Base-by-base conservation (phyloP, 2,888 invertebrate genomes). In the Tachina grossa region DNA sequence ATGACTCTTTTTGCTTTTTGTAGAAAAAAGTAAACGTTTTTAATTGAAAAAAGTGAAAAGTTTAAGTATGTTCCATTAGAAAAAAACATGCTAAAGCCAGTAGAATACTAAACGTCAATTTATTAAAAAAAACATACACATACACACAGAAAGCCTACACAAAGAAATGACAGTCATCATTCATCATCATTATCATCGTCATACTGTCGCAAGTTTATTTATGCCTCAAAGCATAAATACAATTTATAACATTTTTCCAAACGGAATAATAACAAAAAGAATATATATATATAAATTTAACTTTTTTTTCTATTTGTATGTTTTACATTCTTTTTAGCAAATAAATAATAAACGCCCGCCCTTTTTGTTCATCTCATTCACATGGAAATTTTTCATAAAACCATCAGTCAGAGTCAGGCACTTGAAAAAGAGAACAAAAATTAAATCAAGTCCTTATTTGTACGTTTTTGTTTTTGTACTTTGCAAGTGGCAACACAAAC, bases 181-280 rank as follows among this genome's bases (percentile, higher is more conserved):
- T 49, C 68, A 68, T 19, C 68, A 51, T 31, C 66, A 22, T 19
- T 41, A 9, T 39, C 47, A 39, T 51, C 63, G 43, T 82, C 63
- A 77, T 83, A 71, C 83, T 85, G 82, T 83, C 69, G 90, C 89
- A 88, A 90, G 87, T 79, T 80, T 89, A 91, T 78, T 80, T 89
- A 91, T 89, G 90, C 88, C 91, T 87, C 87, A 87, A 57, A 88
- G 91, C 90, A 89, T 89, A 91, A 91, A 91, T 89, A 91, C 91
- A 91, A 91, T 91, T 90, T 88, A 89, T 88, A 89, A 90, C 91
- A 91, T 88, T 91, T 91, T 91, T 91, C 91, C 91, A 90, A 91
- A 89, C 90, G 91, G 90, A 85, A 91, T 91, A 91, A 91, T 91
- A 90, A 89, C 90, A 88, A 91, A 89, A 85, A 83, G 83, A 72